These are phyloP conservation scores for Hyposmocoma kahamanoa DNA, from an alignment of 1,140 invertebrate species.

Conservation along the genomic window DNA sequence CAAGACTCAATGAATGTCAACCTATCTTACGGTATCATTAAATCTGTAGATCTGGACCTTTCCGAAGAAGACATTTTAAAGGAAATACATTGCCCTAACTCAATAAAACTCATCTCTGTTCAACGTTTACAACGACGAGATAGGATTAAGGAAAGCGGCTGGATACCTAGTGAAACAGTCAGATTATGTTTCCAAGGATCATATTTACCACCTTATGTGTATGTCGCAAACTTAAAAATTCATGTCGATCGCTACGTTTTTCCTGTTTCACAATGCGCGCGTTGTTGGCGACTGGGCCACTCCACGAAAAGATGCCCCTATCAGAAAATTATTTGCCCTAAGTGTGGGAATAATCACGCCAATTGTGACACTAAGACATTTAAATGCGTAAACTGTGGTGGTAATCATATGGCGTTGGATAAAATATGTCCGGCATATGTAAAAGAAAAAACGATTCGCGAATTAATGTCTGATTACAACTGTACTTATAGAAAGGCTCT, in stretches of 20 bases:
- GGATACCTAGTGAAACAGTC: neutral
- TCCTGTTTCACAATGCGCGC: slow-evolving; percentile 14
- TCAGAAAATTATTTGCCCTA: slow-evolving; percentile 13
- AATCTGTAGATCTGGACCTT: neutral
- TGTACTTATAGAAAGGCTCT: slow-evolving; percentile 12
- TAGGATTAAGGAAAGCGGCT: neutral
- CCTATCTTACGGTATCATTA: neutral
- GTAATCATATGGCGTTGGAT: slow-evolving; percentile 16
- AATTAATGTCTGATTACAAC: slow-evolving; percentile 20
- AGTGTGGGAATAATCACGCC: slow-evolving; percentile 14
- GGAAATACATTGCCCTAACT: neutral
- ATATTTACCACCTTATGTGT: slow-evolving; percentile 11
- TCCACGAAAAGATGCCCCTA: slow-evolving; percentile 1
- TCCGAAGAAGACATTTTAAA: neutral
- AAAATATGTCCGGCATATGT: slow-evolving; percentile 17
- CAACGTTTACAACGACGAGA: neutral
- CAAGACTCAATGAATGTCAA: neutral
- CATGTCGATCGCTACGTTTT: slow-evolving; percentile 13
- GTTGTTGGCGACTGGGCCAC: slow-evolving; percentile 17
- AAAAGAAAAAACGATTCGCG: slow-evolving; percentile 17
- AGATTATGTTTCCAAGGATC: slow-evolving; percentile 7
- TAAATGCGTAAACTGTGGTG: slow-evolving; percentile 18
- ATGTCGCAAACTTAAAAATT: slow-evolving; percentile 4
- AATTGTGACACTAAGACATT: slow-evolving; percentile 17
- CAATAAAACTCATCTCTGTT: neutral